Evolutionary conservation across 2,888 invertebrate genomes (phyloP).

Genomic region (Drosophila longiperda): DNA sequence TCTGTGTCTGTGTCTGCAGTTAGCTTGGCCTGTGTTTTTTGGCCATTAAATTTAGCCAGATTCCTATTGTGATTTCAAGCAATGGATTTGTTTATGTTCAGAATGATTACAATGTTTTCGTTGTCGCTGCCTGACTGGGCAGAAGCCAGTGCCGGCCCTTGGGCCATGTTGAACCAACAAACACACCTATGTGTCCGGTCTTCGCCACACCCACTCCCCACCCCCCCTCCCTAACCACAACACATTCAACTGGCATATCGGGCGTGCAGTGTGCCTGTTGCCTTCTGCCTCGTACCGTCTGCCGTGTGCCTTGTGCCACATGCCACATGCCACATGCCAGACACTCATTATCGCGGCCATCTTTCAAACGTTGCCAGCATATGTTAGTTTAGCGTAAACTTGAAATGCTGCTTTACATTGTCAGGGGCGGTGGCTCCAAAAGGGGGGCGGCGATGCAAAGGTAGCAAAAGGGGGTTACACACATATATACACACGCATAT

Average conservation of each 20-base stretch:
- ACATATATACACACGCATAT: constrained; percentile 11
- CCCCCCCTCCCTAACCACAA: background rate
- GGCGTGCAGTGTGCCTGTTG: constrained; percentile 14
- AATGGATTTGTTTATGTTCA: constrained; percentile 77
- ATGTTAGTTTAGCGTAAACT: constrained; percentile 79
- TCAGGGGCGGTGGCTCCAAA: constrained; percentile 21
- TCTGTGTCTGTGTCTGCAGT: background rate
- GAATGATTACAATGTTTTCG: constrained; percentile 75
- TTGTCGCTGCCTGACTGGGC: constrained; percentile 25
- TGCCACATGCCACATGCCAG: constrained; percentile 9
- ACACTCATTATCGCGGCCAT: constrained; percentile 74
- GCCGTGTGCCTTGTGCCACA: background rate
- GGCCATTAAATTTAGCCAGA: constrained; percentile 24
- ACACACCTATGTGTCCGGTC: background rate
- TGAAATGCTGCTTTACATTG: constrained; percentile 75
- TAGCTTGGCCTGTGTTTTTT: background rate
- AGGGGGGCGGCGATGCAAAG: background rate
- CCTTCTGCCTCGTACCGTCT: background rate
- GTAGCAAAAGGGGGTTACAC: constrained; percentile 18
- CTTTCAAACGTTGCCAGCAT: constrained; percentile 77
- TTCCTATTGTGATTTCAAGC: constrained; percentile 38
- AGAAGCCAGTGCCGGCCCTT: constrained; percentile 14
- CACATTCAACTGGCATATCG: constrained; percentile 48
- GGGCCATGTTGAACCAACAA: constrained; percentile 14
- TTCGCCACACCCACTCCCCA: too few relatives aligned